phyloP scores from a whole-genome alignment of 2,113 vertebrate species.

The Neofelis nebulosa region DNA sequence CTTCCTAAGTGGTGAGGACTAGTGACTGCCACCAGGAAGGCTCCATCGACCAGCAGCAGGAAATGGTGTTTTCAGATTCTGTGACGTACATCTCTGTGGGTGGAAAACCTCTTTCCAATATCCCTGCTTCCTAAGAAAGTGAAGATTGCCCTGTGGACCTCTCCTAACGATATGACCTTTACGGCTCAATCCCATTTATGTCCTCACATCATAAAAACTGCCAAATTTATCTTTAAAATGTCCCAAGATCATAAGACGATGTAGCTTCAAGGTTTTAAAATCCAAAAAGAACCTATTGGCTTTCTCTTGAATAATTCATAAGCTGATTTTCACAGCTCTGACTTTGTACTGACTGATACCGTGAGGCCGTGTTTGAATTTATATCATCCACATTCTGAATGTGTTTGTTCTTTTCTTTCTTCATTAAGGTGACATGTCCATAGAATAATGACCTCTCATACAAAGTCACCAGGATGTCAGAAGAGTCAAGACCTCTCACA shows the following conservation, averaged over 20 bases:
- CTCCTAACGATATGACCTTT: neutral
- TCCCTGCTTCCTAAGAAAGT: neutral
- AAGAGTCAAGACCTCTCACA: neutral
- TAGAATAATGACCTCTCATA: neutral
- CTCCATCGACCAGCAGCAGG: neutral
- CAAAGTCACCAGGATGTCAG: neutral
- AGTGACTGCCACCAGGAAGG: neutral
- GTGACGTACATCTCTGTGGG: fast-evolving
- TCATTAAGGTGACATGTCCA: neutral
- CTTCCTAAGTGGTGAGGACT: neutral
- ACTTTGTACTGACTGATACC: neutral
- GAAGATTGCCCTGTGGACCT: neutral
- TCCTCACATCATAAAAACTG: neutral
- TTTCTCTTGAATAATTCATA: neutral
- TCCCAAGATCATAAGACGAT: neutral
- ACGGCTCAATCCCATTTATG: neutral
- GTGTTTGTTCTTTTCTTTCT: neutral
- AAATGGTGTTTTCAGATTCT: fast-evolving
- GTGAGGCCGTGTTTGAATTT: neutral
- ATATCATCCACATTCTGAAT: no score
- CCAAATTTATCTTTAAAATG: neutral
- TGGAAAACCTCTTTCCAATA: neutral
- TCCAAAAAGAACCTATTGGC: neutral
- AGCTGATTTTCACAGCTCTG: neutral
- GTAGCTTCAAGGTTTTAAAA: neutral